Base-by-base conservation (phyloP, 2,113 vertebrate genomes). In the Numida meleagris region DNA sequence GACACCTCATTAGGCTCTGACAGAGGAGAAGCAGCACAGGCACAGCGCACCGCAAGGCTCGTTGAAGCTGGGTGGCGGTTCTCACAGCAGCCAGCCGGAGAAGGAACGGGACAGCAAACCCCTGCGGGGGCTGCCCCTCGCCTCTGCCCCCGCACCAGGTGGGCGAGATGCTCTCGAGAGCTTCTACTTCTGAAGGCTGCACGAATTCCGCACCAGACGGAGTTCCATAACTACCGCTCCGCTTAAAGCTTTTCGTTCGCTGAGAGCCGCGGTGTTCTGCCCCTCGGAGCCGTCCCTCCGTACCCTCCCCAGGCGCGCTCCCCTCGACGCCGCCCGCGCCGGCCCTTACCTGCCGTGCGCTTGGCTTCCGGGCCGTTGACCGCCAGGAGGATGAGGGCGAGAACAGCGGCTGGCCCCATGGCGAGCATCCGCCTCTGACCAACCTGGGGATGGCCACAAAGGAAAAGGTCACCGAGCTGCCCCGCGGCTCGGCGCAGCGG, bases 321-420 rank as follows among this genome's bases (percentile, higher is more conserved):
- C 51, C 9, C 25, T 25, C 24, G 51, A 29, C 25, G 8, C 25
- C 8, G 17, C 27, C 53, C 29, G 53, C 16, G 31, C 31, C 55
- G 17, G 31, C 18, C 55, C 55, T n/a, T 97, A 99, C 99, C 99
- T 99, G 99, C 98, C 25, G 98, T 55, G 66, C 96, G 97, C 62
- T 96, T 98, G 72, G 98, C 92, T 29, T 98, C 97, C 46, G 97
- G 96, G 66, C 76, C 89, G 55, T 97, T 97, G 72, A 98, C 84
- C 96, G 98, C 31, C 27, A 95, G 75, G 88, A 99, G 63, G 27
- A 98, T 95, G 79, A 99, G 90, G 81, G 98, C 84, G 72, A 99
- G 93, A 38, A 75, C 97, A 84, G 97, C 93, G 36, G 94, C 66
- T 43, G 98, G 96, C 97, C 97, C 98, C 98, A 99, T 99, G 94